Evolutionary conservation across 2,113 vertebrate species (phyloP).

Genomic region (Noturus placidus): DNA sequence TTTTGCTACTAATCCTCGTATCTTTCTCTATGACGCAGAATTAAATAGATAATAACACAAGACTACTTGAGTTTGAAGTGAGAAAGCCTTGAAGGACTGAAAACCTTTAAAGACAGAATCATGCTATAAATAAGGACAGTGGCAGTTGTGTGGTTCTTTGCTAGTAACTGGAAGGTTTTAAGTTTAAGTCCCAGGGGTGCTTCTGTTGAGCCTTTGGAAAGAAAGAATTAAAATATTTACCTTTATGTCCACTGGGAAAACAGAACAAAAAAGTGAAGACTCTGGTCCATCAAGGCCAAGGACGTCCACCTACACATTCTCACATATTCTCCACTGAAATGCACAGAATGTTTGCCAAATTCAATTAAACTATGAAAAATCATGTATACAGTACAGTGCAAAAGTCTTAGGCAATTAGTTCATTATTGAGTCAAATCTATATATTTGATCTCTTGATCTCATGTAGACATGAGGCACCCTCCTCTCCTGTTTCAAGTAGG

Average conservation of each 20-base stretch:
- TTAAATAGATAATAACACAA: neutral
- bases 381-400: too few species aligned
- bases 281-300: constrained; percentile 33
- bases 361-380: neutral
- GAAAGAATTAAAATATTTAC: neutral
- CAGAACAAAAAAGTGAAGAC: neutral
- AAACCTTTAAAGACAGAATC: neutral
- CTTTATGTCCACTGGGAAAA: neutral
- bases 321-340: constrained; percentile 28
- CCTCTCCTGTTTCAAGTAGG: neutral
- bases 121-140: neutral
- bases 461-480: neutral
- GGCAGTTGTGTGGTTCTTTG: too few species aligned
- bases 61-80: neutral
- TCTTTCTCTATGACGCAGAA: neutral
- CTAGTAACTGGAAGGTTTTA: neutral
- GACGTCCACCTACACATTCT: constrained; percentile 20
- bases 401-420: too few species aligned
- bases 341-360: constrained; percentile 30
- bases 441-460: neutral
- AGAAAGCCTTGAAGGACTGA: neutral
- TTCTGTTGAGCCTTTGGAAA: neutral
- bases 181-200: neutral
- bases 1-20: neutral
- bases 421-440: too few species aligned